phyloP scores from a whole-genome alignment of 2,113 vertebrate species.

The Zosterops lateralis region DNA sequence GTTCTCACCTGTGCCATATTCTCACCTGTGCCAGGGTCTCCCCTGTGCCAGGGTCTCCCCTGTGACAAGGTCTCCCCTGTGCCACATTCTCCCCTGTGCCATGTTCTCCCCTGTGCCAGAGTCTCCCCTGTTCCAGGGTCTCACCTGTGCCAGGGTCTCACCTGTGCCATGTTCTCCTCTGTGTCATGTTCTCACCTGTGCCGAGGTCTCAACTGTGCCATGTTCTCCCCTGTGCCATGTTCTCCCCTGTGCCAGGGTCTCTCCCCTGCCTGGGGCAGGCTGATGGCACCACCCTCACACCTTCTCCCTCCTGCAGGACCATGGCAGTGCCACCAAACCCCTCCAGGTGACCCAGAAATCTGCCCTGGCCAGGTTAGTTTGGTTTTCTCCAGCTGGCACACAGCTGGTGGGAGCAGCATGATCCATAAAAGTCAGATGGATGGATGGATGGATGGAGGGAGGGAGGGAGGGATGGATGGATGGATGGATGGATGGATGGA shows the following conservation, averaged over 20 bases:
- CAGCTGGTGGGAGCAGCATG: not conserved
- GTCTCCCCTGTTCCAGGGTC: accelerated
- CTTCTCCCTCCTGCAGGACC: not conserved
- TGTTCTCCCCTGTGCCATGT: too few species aligned
- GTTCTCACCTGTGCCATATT: accelerated
- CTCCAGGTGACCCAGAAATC: not conserved
- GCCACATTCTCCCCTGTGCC: not conserved
- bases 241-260: not conserved
- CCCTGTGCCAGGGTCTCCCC: not conserved
- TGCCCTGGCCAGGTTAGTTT: not conserved
- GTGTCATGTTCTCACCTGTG: accelerated
- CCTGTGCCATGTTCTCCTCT: not conserved
- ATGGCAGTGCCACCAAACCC: not conserved
- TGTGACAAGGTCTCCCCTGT: not conserved
- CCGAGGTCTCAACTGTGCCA: not conserved
- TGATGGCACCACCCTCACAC: not conserved
- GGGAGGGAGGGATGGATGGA: too few species aligned
- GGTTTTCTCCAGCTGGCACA: not conserved
- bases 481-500: not conserved
- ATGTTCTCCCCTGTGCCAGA: accelerated
- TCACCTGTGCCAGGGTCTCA: accelerated
- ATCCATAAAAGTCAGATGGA: not conserved
- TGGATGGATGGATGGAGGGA: too few species aligned
- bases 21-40: not conserved
- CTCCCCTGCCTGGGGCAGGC: not conserved